Percentiles rank a stretch among this genome's conserved stretches.
phyloP scores from a whole-genome alignment of 2,113 vertebrate species.

The Campylomormyrus tamandua region DNA sequence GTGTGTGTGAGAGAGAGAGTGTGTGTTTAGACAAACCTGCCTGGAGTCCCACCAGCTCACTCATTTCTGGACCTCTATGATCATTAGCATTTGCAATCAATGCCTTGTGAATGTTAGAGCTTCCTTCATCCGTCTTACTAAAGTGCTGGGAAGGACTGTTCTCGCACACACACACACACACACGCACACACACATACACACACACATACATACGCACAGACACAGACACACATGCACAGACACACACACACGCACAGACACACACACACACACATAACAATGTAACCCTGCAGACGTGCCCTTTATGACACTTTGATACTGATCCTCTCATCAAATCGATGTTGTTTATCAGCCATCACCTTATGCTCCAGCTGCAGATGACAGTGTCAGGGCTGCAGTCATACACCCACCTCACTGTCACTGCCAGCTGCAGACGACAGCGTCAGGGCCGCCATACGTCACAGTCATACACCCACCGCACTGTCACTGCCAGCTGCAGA shows the following conservation, averaged over 20 bases:
- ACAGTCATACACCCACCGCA: too few relatives aligned
- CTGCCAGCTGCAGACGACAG: not conserved
- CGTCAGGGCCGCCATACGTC: too few relatives aligned
- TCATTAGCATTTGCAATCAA: conserved; percentile 4
- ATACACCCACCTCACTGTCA: not conserved
- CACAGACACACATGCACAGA: too few relatives aligned
- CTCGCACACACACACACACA: too few relatives aligned
- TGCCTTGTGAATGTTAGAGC: not conserved
- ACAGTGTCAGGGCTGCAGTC: too few relatives aligned
- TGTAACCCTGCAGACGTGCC: not conserved
- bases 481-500: too few relatives aligned
- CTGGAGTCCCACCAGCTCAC: not conserved
- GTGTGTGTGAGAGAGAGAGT: too few relatives aligned
- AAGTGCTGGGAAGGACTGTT: not conserved
- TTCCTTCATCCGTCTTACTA: not conserved
- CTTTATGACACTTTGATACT: not conserved
- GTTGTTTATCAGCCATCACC: not conserved
- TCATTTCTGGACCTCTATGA: not conserved
- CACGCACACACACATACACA: too few relatives aligned
- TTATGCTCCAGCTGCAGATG: not conserved
- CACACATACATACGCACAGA: too few relatives aligned
- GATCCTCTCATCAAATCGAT: not conserved
- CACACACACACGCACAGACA: too few relatives aligned
- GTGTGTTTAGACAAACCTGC: not conserved
- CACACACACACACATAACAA: too few relatives aligned